Conservation (phyloP, 2,888 invertebrate species). For the Halocaridina rubra region DNA sequence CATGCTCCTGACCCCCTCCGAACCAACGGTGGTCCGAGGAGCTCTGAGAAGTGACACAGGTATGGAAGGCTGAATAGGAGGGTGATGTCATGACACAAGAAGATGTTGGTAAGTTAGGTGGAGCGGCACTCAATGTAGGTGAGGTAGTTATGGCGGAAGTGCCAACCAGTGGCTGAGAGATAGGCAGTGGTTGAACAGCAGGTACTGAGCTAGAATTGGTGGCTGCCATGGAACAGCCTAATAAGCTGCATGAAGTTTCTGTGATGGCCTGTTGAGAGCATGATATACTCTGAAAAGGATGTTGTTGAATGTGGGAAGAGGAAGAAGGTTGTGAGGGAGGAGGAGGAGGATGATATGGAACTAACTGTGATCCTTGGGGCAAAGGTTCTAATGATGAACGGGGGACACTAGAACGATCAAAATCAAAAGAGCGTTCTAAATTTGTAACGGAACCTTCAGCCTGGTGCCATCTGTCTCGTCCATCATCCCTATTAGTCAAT, state of each 20-base stretch:
- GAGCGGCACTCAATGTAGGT: not conserved
- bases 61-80: conserved; percentile 44
- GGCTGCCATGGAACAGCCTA: not conserved
- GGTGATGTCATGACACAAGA: conserved; percentile 10
- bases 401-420: not conserved
- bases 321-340: not conserved
- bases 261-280: not conserved
- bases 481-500: not conserved
- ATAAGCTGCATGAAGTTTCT: not conserved
- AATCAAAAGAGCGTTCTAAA: conserved; percentile 31
- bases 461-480: conserved; percentile 29
- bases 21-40: conserved; percentile 22
- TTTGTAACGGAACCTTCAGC: conserved; percentile 31
- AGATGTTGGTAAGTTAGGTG: not conserved
- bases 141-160: not conserved
- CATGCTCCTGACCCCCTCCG: conserved; percentile 30
- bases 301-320: not conserved
- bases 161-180: conserved; percentile 22
- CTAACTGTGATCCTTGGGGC: not conserved
- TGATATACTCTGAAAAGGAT: conserved; percentile 13
- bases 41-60: conserved; percentile 30
- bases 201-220: conserved; percentile 1
- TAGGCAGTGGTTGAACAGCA: not conserved
- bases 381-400: not conserved
- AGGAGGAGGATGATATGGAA: not conserved